Conservation (phyloP, 2,797 vertebrate species). For the Gouania willdenowi region DNA sequence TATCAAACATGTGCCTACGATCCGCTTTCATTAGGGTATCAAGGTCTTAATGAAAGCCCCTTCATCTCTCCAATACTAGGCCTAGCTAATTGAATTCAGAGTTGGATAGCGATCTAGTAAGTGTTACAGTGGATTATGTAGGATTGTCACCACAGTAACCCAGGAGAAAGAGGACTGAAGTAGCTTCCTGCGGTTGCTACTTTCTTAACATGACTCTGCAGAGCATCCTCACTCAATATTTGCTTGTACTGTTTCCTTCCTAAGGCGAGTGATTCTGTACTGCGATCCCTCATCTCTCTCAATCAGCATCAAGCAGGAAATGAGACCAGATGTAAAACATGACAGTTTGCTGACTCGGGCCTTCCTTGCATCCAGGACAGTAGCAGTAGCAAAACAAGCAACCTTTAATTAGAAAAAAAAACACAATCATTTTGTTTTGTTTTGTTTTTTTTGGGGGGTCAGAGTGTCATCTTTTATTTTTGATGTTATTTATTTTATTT, state of each 20-base stretch:
- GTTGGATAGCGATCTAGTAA: conserved; percentile 58
- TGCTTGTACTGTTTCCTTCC: conserved; percentile 55
- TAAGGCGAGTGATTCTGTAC: conserved; percentile 7
- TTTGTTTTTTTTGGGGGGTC: not conserved
- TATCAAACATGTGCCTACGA: conserved; percentile 43
- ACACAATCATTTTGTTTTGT: not conserved
- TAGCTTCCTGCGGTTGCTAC: conserved; percentile 34
- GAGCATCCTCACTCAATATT: conserved; percentile 47
- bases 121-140: conserved; percentile 72
- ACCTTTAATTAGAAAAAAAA: conserved; percentile 19
- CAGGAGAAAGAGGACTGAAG: conserved; percentile 14
- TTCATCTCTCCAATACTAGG: conserved; percentile 64
- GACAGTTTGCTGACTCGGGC: conserved; percentile 17
- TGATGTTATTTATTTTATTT: conserved; percentile 20
- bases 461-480: not conserved
- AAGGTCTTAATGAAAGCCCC: conserved; percentile 49
- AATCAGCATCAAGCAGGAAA: conserved; percentile 57
- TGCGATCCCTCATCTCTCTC: conserved; percentile 24
- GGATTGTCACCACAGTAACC: conserved; percentile 62
- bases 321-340: conserved; percentile 44
- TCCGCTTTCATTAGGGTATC: conserved; percentile 53
- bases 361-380: conserved; percentile 2
- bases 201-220: conserved; percentile 43
- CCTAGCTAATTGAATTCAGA: conserved; percentile 71
- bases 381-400: conserved; percentile 18